A percentile compares a stretch with the other conserved stretches of the same genome.
Conservation (phyloP, 2,113 vertebrate species). For the Dasyornis broadbenti region DNA sequence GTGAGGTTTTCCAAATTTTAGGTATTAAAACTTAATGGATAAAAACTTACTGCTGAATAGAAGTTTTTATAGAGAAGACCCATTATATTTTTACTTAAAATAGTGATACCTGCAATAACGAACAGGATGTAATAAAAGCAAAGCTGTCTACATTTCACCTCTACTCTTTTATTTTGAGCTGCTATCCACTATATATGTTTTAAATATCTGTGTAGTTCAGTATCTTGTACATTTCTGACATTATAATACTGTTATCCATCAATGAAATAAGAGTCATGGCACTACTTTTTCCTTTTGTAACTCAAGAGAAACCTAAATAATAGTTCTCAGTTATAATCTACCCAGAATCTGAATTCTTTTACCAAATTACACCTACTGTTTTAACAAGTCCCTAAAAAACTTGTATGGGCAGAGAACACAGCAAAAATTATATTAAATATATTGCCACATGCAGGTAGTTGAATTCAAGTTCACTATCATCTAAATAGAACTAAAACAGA, state of each 20-base stretch:
- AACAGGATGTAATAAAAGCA: background rate
- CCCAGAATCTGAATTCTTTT: background rate
- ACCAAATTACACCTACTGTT: background rate
- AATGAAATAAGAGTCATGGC: background rate
- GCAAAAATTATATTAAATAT: background rate
- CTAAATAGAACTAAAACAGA: background rate
- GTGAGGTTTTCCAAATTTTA: background rate
- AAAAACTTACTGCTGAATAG: background rate
- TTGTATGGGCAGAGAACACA: background rate
- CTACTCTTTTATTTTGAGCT: background rate
- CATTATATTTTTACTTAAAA: background rate
- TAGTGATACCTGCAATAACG: background rate
- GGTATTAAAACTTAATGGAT: background rate
- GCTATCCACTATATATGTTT: background rate
- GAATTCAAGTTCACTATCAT: background rate
- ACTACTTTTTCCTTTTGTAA: background rate
- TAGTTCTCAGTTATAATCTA: background rate
- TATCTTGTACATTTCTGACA: background rate
- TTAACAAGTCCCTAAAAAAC: background rate
- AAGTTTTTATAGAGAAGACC: background rate
- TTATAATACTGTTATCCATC: background rate
- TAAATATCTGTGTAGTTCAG: background rate
- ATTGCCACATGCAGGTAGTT: background rate
- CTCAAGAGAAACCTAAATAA: background rate
- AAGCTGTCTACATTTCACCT: background rate